A percentile compares a stretch with the other conserved stretches of the same genome.
These are phyloP conservation scores for Enoplosus armatus DNA, from an alignment of 2,797 vertebrate genomes.

Conservation along the genomic window DNA sequence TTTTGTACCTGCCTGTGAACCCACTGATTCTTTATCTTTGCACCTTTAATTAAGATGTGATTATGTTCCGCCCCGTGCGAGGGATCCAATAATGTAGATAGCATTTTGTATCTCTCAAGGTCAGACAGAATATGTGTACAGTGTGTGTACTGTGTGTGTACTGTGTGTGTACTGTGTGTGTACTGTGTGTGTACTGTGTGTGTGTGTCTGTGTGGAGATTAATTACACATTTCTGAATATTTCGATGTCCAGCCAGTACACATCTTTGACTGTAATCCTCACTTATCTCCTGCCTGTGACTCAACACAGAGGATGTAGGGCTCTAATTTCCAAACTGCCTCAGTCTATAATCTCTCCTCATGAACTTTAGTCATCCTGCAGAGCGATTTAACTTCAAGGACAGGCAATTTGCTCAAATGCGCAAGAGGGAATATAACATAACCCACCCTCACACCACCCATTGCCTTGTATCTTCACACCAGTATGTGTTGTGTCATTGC, in stretches of 20 bases:
- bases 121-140: constrained; percentile 28
- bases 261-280: constrained; percentile 61
- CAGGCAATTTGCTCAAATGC: constrained; percentile 46
- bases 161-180: too few relatives aligned
- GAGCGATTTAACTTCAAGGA: constrained; percentile 44
- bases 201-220: constrained; percentile 33
- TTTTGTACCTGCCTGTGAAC: constrained; percentile 44
- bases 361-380: constrained; percentile 53
- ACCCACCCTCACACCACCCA: constrained; percentile 15
- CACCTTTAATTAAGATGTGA: constrained; percentile 59
- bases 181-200: too few relatives aligned
- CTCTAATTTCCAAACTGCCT: constrained; percentile 59
- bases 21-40: constrained; percentile 54
- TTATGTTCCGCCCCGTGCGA: constrained; percentile 29
- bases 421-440: constrained; percentile 14
- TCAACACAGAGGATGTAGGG: constrained; percentile 35
- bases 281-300: constrained; percentile 56
- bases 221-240: constrained; percentile 39
- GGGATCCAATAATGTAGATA: constrained; percentile 38
- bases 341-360: constrained; percentile 53
- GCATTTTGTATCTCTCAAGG: constrained; percentile 54
- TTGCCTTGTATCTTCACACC: constrained; percentile 42
- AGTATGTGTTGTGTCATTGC: constrained; percentile 47
- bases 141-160: too few relatives aligned
- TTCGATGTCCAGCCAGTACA: constrained; percentile 26